phyloP scores from a whole-genome alignment of 2,888 invertebrate species.

The Monopis laevigella region DNA sequence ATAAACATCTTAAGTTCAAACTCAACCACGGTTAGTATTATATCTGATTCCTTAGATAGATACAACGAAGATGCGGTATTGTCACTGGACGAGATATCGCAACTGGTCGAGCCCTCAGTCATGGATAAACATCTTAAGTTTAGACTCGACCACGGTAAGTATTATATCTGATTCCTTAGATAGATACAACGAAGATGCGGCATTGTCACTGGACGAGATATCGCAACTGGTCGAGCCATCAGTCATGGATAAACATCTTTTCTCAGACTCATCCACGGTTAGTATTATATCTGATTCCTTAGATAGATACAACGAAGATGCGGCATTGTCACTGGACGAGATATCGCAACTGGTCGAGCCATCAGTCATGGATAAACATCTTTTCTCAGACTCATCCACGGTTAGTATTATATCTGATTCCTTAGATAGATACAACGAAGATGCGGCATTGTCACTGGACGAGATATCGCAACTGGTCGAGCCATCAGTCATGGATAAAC shows the following conservation, averaged over 20 bases:
- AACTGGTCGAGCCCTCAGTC: constrained; percentile 74
- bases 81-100: constrained; percentile 79
- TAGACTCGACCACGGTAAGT: constrained; percentile 84
- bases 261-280: constrained; percentile 88
- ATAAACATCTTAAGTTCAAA: constrained; percentile 87
- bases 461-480: constrained; percentile 82
- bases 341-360: constrained; percentile 77
- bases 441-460: constrained; percentile 78
- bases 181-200: too few species aligned
- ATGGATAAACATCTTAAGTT: constrained; percentile 88
- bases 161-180: too few species aligned
- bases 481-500: constrained; percentile 79
- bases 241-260: constrained; percentile 84
- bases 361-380: constrained; percentile 82
- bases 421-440: too few species aligned
- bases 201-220: constrained; percentile 81
- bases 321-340: constrained; percentile 80
- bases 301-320: too few species aligned
- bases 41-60: not conserved
- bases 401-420: too few species aligned
- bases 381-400: constrained; percentile 86
- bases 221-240: constrained; percentile 74
- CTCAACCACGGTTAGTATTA: constrained; percentile 80
- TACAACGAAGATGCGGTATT: constrained; percentile 76
- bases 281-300: too few species aligned